phyloP scores from a whole-genome alignment of 2,888 invertebrate species.

The Athetis lepigone region DNA sequence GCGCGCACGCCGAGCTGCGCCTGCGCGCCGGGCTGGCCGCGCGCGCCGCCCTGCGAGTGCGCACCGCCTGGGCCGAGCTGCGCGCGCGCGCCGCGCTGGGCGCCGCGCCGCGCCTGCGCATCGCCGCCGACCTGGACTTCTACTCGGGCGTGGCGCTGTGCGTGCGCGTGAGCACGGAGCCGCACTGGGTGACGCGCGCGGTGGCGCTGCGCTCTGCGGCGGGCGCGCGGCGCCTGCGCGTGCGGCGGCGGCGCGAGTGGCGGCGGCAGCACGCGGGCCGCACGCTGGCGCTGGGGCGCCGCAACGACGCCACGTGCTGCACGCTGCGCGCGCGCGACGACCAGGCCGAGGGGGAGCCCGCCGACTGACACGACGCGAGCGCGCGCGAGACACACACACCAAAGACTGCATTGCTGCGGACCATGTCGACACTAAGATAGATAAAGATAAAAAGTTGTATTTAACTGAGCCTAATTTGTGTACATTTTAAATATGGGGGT shows the following conservation, averaged over 20 bases:
- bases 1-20: slow-evolving; percentile 53
- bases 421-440: not conserved
- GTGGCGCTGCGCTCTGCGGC: slow-evolving; percentile 17
- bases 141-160: slow-evolving; percentile 78
- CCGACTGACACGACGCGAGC: not conserved
- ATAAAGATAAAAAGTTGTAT: not conserved
- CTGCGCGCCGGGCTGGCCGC: slow-evolving; percentile 58
- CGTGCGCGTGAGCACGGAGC: slow-evolving; percentile 72
- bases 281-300: slow-evolving; percentile 77
- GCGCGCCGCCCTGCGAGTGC: slow-evolving; percentile 58
- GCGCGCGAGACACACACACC: not conserved
- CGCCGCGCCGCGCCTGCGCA: slow-evolving; percentile 52
- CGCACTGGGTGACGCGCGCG: slow-evolving; percentile 39
- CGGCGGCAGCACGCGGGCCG: slow-evolving; percentile 72
- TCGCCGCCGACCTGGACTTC: slow-evolving; percentile 80
- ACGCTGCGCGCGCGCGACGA: slow-evolving; percentile 66
- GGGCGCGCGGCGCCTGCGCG: slow-evolving; percentile 50
- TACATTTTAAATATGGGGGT: not conserved
- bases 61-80: slow-evolving; percentile 64
- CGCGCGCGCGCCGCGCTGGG: slow-evolving; percentile 36
- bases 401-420: slow-evolving; percentile 18
- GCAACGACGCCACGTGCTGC: slow-evolving; percentile 76
- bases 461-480: not conserved
- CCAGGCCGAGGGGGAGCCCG: slow-evolving; percentile 3
- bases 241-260: slow-evolving; percentile 58